Evolutionary conservation across 2,888 invertebrate genomes (phyloP).

Genomic region (Caenorhabditis uteleia): DNA sequence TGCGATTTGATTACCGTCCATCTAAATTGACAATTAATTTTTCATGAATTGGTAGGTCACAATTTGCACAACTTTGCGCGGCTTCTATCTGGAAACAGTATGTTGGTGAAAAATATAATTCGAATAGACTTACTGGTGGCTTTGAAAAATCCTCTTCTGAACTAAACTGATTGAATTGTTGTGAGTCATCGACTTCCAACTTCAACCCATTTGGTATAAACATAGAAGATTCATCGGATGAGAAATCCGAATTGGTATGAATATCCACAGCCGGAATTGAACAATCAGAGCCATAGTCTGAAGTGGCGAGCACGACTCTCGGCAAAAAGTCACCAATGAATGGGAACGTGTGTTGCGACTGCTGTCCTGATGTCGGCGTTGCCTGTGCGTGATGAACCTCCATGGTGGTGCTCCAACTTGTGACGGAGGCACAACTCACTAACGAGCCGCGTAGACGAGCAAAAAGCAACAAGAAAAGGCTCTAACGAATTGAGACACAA

Average conservation of each 20-base stretch:
- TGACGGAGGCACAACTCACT: constrained; percentile 1
- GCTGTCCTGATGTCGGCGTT: constrained; percentile 7
- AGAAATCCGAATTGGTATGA: constrained; percentile 11
- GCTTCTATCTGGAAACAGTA: constrained; percentile 28
- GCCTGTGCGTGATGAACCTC: constrained; percentile 48
- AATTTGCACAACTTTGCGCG: constrained; percentile 18
- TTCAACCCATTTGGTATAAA: constrained; percentile 7
- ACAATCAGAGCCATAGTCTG: constrained; percentile 34
- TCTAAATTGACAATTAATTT: constrained; percentile 28
- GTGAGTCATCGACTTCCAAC: too few species aligned
- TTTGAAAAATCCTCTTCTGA: neutral
- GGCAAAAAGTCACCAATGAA: constrained; percentile 39
- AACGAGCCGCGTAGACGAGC: constrained; percentile 10
- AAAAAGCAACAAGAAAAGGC: neutral
- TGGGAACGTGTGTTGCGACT: constrained; percentile 21
- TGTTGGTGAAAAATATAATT: neutral
- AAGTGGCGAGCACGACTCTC: constrained; percentile 17
- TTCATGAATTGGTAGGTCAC: constrained; percentile 38
- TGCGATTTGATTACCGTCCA: constrained; percentile 31
- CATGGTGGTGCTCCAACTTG: too few species aligned
- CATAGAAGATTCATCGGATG: constrained; percentile 19
- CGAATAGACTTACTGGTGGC: neutral
- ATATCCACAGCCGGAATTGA: constrained; percentile 8
- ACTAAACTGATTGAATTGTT: too few species aligned
- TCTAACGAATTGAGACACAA: neutral